A percentile compares a stretch with the other conserved stretches of the same genome.
phyloP scores from a whole-genome alignment of 92 coral and sea anemone genomes.

The Actinostola sp. region DNA sequence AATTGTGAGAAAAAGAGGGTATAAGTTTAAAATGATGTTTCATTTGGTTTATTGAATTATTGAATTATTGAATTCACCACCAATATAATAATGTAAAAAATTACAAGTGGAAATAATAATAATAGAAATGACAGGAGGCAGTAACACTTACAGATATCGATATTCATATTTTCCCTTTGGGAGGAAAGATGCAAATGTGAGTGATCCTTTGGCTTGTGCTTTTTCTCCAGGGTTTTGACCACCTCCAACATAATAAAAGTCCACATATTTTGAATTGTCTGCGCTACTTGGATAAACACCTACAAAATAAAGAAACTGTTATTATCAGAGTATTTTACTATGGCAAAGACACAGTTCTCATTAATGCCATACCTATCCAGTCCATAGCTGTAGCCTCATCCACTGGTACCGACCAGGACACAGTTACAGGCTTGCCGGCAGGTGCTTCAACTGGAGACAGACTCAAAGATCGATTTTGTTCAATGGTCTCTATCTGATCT shows the following conservation, averaged over 20 bases:
- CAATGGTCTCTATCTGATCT: slow-evolving; percentile 64
- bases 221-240: slow-evolving; percentile 76
- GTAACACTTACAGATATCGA: slow-evolving; percentile 86
- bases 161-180: slow-evolving; percentile 83
- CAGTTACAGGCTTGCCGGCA: slow-evolving; percentile 71
- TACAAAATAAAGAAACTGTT: background rate
- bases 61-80: too few species aligned
- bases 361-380: slow-evolving; percentile 71
- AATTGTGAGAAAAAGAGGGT: too few species aligned
- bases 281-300: slow-evolving; percentile 79
- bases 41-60: too few species aligned
- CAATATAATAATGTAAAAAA: too few species aligned
- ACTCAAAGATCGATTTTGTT: slow-evolving; percentile 69
- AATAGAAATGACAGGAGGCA: too few species aligned
- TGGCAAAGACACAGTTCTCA: background rate
- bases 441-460: slow-evolving; percentile 53
- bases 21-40: too few species aligned
- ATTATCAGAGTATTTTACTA: background rate
- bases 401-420: slow-evolving; percentile 82
- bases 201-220: slow-evolving; percentile 72
- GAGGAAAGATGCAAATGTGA: slow-evolving; percentile 72
- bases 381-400: slow-evolving; percentile 89
- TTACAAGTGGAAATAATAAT: too few species aligned
- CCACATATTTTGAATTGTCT: slow-evolving; percentile 74
- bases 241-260: slow-evolving; percentile 83